Base-by-base conservation (phyloP, 2,113 vertebrate species). In the Perca schrenkii region DNA sequence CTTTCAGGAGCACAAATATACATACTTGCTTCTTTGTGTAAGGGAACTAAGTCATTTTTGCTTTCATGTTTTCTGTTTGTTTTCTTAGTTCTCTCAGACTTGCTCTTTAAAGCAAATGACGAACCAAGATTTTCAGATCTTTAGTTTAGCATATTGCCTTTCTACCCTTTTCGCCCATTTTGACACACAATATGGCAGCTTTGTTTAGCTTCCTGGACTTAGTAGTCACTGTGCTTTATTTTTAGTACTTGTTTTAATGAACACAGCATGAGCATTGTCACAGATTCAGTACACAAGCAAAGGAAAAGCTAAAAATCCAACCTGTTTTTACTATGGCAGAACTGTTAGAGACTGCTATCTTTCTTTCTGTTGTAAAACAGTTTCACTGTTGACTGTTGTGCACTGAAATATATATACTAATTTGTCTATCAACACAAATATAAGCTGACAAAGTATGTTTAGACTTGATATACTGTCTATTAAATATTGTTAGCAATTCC, bases 71-170 rank as follows among this genome's bases (percentile, higher is more conserved):
- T 95, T 31, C n/a, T 63, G 83, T 95, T 95, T 15, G 6, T 94
- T 95, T 95, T 90, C 91, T 95, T 77, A 11, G 50, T 80, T 86
- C 31, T 80, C 74, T 73, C 69, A 80, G 95, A 96, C 97, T 96
- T 95, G 95, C 95, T 96, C 93, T 94, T 71, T 88, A 93, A 95
- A 95, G 95, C 91, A 10, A 95, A 92, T 88, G 89, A 94, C 72
- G 88, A 95, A 92, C 94, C 93, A 89, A 95, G 85, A 94, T 95
- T 95, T 90, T 95, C 93, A 86, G 63, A 91, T 91, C 95, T 84
- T 96, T 96, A 95, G 96, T 96, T 96, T 95, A 96, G 95, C 94
- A 91, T 95, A 95, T 96, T 94, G 94, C 94, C 95, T 96, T 94
- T 95, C 92, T 86, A 86, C 85, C 85, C 75, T 89, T 77, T 11